These are phyloP conservation scores for Eufriesea mexicana DNA, from an alignment of 1,140 invertebrate species.

Conservation along the genomic window DNA sequence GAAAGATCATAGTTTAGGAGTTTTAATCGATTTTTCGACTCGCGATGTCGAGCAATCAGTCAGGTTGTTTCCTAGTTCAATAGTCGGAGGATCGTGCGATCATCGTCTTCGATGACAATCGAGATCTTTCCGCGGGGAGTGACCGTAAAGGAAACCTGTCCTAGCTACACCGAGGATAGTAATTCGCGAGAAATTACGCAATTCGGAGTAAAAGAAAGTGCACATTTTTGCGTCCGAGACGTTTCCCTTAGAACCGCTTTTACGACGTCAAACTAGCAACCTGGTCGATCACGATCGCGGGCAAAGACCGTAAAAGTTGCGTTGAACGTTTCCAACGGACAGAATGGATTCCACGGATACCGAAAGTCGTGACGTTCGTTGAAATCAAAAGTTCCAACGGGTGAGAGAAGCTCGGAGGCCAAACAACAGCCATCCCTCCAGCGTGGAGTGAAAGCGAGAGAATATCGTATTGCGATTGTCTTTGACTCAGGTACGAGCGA, in stretches of 20 bases:
- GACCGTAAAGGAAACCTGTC: neutral
- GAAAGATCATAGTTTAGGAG: neutral
- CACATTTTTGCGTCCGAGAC: neutral
- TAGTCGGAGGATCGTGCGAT: neutral
- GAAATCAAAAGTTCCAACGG: neutral
- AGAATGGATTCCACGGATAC: too few species aligned
- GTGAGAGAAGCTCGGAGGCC: neutral
- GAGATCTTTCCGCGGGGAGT: too few species aligned
- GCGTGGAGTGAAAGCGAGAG: slow-evolving; percentile 12
- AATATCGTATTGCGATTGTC: neutral
- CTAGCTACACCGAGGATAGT: neutral
- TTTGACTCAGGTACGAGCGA: neutral
- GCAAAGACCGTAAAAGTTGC: neutral
- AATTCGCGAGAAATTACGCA: neutral
- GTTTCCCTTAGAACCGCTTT: neutral
- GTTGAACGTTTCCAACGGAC: neutral
- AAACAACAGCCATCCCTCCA: neutral
- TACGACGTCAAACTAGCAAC: neutral
- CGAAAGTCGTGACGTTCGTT: neutral
- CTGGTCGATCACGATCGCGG: neutral
- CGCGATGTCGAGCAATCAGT: neutral
- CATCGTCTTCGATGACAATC: neutral
- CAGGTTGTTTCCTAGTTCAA: neutral
- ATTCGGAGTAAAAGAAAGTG: neutral
- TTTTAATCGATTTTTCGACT: too few species aligned